Evolutionary conservation across 1,140 invertebrate genomes (phyloP).

Genomic region (Drosophila grimshawi): DNA sequence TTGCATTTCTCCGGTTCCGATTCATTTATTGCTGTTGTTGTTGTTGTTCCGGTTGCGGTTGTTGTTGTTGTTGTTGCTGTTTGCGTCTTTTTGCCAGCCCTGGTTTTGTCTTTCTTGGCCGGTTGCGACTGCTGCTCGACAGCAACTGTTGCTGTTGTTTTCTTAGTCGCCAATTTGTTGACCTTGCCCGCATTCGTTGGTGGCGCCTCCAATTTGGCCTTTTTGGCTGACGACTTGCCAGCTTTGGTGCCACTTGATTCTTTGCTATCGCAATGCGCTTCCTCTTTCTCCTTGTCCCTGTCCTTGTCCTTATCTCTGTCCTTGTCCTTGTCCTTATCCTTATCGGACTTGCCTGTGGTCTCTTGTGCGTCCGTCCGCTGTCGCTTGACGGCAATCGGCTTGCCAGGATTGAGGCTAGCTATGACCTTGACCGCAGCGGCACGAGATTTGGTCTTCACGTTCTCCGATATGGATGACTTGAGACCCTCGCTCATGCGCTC

Average conservation of each 20-base stretch:
- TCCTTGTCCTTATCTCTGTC: background rate
- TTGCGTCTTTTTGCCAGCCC: constrained; percentile 1
- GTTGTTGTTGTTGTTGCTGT: background rate
- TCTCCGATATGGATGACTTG: constrained; percentile 84
- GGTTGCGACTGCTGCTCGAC: constrained; percentile 1
- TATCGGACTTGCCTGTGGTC: background rate
- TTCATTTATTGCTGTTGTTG: constrained; percentile 9
- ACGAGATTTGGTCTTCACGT: constrained; percentile 82
- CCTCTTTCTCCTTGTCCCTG: background rate
- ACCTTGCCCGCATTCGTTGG: background rate
- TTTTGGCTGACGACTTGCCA: constrained; percentile 47
- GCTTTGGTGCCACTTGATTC: constrained; percentile 33
- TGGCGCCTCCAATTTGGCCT: constrained; percentile 40
- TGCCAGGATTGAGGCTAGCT: constrained; percentile 67
- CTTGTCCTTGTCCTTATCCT: constrained; percentile 18
- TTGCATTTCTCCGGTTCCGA: background rate
- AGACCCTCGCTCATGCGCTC: constrained; percentile 63
- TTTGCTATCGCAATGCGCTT: constrained; percentile 26
- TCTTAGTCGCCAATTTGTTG: constrained; percentile 7
- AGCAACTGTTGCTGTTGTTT: constrained; percentile 1
- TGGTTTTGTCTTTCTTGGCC: constrained; percentile 15
- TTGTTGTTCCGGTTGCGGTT: background rate
- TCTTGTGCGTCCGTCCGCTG: constrained; percentile 39
- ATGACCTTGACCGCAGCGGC: constrained; percentile 81
- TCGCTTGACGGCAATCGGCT: constrained; percentile 49